Percentiles rank a stretch among this genome's conserved stretches.
Evolutionary conservation across 2,113 vertebrate genomes (phyloP).

Genomic region (Gavialis gangeticus): DNA sequence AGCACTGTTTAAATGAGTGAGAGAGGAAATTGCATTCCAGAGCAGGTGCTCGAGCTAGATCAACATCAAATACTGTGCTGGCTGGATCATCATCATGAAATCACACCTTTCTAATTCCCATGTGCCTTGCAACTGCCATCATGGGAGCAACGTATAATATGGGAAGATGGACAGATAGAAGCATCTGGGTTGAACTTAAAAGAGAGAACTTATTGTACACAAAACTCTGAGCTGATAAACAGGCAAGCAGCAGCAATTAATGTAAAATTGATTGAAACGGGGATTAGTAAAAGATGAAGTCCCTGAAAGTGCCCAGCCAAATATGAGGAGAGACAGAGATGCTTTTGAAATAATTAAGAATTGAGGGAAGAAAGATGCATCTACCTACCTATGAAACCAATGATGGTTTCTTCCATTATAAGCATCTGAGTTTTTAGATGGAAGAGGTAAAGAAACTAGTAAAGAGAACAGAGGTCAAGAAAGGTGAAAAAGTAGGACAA

Average conservation of each 20-base stretch:
- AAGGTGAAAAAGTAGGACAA: not conserved
- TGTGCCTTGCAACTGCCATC: not conserved
- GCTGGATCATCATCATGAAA: not conserved
- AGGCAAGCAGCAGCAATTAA: not conserved
- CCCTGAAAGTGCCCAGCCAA: not conserved
- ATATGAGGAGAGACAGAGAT: not conserved
- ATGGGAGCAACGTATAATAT: not conserved
- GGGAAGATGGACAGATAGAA: not conserved
- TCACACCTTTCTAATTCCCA: not conserved
- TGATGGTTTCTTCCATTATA: fast-evolving
- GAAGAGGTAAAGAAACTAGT: not conserved
- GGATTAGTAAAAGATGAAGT: not conserved
- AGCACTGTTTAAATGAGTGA: slow-evolving; percentile 65
- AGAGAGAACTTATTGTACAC: not conserved
- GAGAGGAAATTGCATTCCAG: slow-evolving; percentile 45
- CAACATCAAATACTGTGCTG: not conserved
- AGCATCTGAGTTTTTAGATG: not conserved
- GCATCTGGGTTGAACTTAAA: not conserved
- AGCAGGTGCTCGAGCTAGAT: slow-evolving; percentile 63
- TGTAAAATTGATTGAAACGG: not conserved
- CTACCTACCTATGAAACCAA: not conserved
- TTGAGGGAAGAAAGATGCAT: not conserved
- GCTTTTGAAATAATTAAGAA: not conserved
- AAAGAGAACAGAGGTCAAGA: not conserved
- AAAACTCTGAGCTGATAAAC: not conserved